Evolutionary conservation across 2,888 invertebrate species (phyloP).

Genomic region (Notodonta dromedarius): DNA sequence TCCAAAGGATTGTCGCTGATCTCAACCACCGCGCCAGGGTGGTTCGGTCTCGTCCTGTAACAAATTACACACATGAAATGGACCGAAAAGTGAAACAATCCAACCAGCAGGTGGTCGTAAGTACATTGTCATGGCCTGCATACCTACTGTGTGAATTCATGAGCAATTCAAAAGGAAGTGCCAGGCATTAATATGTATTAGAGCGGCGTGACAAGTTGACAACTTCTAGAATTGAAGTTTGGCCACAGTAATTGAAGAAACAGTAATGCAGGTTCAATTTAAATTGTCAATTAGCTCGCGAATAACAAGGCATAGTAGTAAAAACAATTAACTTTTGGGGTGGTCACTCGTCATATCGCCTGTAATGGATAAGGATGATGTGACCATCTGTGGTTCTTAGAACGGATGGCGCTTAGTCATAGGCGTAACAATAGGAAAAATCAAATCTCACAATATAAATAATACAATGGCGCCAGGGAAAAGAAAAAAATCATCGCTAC

Average conservation of each 20-base stretch:
- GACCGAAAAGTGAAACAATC: background rate
- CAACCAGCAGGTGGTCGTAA: background rate
- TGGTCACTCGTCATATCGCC: no score
- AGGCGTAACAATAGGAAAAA: no score
- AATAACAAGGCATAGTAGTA: no score
- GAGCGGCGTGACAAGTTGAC: conserved; percentile 10
- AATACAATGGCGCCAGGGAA: no score
- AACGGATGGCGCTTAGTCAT: no score
- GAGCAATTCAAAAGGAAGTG: background rate
- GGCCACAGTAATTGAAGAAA: background rate
- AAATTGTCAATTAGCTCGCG: no score
- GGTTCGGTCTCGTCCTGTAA: conserved; percentile 95
- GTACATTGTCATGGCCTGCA: background rate
- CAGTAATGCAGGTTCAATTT: background rate
- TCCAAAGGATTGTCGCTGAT: conserved; percentile 98
- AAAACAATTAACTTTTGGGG: no score
- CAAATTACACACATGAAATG: conserved; percentile 35
- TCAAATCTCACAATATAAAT: no score
- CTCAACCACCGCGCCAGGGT: conserved; percentile 98
- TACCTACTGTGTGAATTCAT: background rate
- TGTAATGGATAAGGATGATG: no score
- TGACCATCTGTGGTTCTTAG: no score
- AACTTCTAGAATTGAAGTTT: conserved; percentile 13
- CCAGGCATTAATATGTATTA: background rate
- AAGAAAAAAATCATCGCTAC: no score